Base-by-base conservation (phyloP, 2,888 invertebrate species). In the Ectemnius lituratus region DNA sequence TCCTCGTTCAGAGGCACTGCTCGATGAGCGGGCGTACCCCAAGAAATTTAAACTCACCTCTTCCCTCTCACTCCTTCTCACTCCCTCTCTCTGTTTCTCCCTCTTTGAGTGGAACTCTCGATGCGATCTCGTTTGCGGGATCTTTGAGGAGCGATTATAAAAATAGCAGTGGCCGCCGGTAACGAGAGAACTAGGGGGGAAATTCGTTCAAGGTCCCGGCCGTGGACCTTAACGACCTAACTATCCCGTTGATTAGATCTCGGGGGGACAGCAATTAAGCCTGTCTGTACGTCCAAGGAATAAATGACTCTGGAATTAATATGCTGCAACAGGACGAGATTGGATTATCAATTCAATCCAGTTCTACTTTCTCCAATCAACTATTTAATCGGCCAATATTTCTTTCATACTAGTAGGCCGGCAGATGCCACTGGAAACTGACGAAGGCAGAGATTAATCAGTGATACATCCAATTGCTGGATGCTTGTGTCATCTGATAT, bases 191-290 rank as follows among this genome's bases (percentile, higher is more conserved):
- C n/a, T 59, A 52, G 47, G 37, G 20, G 63, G 58, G 47, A 69
- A 59, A 59, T 47, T 69, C 69, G 63, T 69, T 56, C 69, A 63
- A 63, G 63, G 62, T 63, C 59, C 49, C 47, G 49, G 16, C 49
- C 45, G 16, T 47, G 49, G 52, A 62, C 62, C 56, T 47, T 69
- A 69, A 69, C 61, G 62, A 62, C 49, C 37, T 37, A 57, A 62
- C 62, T 56, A 62, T 60, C 18, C 61, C 37, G 57, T 4, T 57
- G 62, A 68, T 68, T 68, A 62, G 68, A 57, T 49, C 62, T 45
- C 68, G 23, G 27, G n/a, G 67, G 61, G 60, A 49, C 62, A 62
- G 62, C 62, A 37, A 62, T 56, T 62, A 62, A 57, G 28, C 18
- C n/a, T n/a, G 13, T 37, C 13, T 23, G 5, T 49, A 47, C 45